Evolutionary conservation across 2,797 vertebrate species (phyloP).

Genomic region (Neomorphus geoffroyi): DNA sequence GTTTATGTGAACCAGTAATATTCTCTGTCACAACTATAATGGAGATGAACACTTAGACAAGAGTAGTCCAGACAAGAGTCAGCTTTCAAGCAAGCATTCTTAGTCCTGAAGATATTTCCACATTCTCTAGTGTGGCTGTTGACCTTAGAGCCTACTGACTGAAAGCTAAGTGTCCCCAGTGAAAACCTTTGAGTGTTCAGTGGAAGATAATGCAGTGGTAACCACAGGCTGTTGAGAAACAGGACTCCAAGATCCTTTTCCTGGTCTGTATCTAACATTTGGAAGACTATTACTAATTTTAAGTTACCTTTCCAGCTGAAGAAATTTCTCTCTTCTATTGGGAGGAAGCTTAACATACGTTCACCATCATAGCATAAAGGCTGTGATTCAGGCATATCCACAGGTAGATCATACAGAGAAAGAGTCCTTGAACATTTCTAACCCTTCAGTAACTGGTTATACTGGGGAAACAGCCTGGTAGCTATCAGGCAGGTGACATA

Average conservation of each 20-base stretch:
- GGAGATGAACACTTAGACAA: neutral
- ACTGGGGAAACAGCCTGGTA: neutral
- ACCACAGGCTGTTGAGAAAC: neutral
- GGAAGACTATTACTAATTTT: neutral
- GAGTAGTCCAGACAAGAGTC: neutral
- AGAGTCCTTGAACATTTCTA: neutral
- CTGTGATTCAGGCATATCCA: neutral
- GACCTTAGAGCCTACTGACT: neutral
- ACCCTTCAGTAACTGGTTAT: neutral
- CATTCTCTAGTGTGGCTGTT: neutral
- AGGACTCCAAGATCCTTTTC: neutral
- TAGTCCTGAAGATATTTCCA: neutral
- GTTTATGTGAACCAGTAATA: neutral
- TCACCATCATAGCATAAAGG: neutral
- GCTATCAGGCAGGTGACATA: neutral
- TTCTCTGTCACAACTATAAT: neutral
- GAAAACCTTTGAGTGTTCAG: neutral
- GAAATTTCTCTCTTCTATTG: neutral
- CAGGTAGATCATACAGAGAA: neutral
- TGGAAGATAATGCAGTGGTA: neutral
- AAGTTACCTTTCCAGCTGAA: neutral
- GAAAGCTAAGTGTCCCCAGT: neutral
- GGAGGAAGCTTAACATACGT: neutral
- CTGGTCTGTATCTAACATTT: neutral
- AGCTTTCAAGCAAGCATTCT: neutral